Base-by-base conservation (phyloP, 1,140 invertebrate genomes). In the Hyphantria cunea region DNA sequence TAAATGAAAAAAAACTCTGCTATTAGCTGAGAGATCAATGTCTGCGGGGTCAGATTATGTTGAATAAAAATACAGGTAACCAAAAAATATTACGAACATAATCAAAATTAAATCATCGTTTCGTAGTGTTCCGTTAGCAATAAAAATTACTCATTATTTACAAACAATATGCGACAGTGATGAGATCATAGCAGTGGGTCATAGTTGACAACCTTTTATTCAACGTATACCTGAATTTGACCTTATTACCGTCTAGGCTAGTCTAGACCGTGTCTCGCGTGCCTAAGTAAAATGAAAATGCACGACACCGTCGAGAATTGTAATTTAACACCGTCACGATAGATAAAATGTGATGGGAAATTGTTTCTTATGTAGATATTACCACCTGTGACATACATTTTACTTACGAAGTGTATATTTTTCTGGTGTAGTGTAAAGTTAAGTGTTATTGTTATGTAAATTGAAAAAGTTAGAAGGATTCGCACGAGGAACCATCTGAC, bases 281-380 rank as follows among this genome's bases (percentile, higher is more conserved):
- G 63, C 49, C 14, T 59, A 31, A 37, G 31, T 59, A 45, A 59
- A 65, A 65, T 65, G 55, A 65, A 51, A 51, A 65, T 50, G 31
- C 55, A 59, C 55, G 63, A 58, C 50, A 59, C 42, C 37, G 50
- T 33, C 44, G 55, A 59, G 54, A 59, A 65, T 59, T 58, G 50
- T 59, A 65, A 65, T 65, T 65, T 55, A 33, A 59, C 55, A 52
- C 25, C 54, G 62, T 56, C 62, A 56, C 62, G 62, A 58, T 58
- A 44, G 45, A 47, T 55, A 45, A 52, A 61, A 51, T 42, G 50
- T 32, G 10, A 61, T 52, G 31, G 31, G 56, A 39, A 52, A 44
- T 34, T 52, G 31, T 45, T 52, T 61, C 41, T 50, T 51, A 7
- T 6, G 48, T n/a, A 58, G 33, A 48, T 39, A 58, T 39, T 32